Evolutionary conservation across 2,888 invertebrate genomes (phyloP), one percentile per base, ranked within the genome.

Genomic region (Hemithea aestivaria): DNA sequence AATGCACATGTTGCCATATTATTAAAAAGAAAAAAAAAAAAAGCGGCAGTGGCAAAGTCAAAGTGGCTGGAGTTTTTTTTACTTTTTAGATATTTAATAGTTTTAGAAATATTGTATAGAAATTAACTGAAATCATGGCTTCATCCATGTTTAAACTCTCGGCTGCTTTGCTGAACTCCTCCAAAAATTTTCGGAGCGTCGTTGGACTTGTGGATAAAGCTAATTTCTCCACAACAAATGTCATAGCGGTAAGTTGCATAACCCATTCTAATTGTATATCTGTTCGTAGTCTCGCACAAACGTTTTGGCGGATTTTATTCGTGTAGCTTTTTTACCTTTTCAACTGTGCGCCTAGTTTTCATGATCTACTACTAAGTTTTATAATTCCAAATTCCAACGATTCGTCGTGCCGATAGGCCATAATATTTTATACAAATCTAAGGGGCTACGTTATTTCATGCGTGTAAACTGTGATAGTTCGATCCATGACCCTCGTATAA

Each of bases 241-340:
- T 73, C 58, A 56, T 53, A 41, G 62, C 73, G 74, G 87, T 87
- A 81, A 83, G 85, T 85, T 87, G 84, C 84, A 82, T 85, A 85
- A 85, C 65, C 66, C 52, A 20, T 31, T 30, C 6, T 4, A 10
- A 20, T 7, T 4, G 30, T 16, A 20, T 7, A 10, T 25, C 10
- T 26, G 8, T 25, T 16, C 2, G 16, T 16, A 16, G 16, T 5
- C 5, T 5, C 5, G 5, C 16, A 4, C 3, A 16, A 16, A 16
- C 24, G n/a, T 5, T 9, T 24, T 9, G 5, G 24, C 24, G 8
- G 9, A 8, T 8, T 5, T 8, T 24, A 16, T 16, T 16, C 16
- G 16, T 16, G 16, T 16, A 4, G 5, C 16, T 5, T 16, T 16
- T 16, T 2, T 16, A 16, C 2, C n/a, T n/a, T n/a, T n/a, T n/a